Conservation (phyloP, 2,888 invertebrate species). For the Dorcus parallelipipedus region DNA sequence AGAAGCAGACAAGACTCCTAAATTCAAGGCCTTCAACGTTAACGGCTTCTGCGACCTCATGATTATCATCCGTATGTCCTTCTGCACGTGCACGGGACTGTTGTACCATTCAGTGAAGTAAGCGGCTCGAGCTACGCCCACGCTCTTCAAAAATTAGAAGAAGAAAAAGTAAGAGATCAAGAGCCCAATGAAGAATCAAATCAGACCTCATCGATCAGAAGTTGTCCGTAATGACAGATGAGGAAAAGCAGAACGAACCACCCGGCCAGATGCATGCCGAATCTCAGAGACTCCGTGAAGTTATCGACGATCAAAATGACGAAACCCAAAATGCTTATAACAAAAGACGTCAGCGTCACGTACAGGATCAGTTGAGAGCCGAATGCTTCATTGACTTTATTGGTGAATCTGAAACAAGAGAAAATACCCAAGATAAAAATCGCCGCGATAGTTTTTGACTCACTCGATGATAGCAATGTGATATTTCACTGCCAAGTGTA, state of each 20-base stretch:
- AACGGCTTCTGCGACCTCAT: constrained; percentile 24
- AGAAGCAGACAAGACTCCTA: constrained; percentile 20
- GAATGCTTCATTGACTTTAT: constrained; percentile 29
- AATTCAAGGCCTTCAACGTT: constrained; percentile 21
- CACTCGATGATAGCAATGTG: constrained; percentile 33
- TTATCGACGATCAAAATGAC: constrained; percentile 26
- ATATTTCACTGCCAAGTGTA: constrained; percentile 22
- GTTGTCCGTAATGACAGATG: constrained; percentile 31
- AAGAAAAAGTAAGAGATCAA: neutral
- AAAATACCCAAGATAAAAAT: too few relatives aligned
- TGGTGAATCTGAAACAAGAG: constrained; percentile 22
- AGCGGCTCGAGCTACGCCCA: constrained; percentile 19
- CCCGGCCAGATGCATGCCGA: constrained; percentile 28
- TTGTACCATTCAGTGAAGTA: constrained; percentile 24
- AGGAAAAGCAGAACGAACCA: constrained; percentile 30
- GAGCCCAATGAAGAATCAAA: neutral
- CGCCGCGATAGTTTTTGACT: neutral
- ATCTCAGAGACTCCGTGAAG: constrained; percentile 27
- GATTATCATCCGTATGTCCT: constrained; percentile 22
- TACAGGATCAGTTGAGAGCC: constrained; percentile 29
- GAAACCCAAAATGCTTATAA: constrained; percentile 30
- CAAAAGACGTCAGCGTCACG: constrained; percentile 30
- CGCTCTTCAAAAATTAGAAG: constrained; percentile 16
- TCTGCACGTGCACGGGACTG: constrained; percentile 17
- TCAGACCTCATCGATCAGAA: constrained; percentile 31